These are phyloP conservation scores for Ricordea florida DNA, from an alignment of 92 coral and sea anemone genomes.

Conservation along the genomic window DNA sequence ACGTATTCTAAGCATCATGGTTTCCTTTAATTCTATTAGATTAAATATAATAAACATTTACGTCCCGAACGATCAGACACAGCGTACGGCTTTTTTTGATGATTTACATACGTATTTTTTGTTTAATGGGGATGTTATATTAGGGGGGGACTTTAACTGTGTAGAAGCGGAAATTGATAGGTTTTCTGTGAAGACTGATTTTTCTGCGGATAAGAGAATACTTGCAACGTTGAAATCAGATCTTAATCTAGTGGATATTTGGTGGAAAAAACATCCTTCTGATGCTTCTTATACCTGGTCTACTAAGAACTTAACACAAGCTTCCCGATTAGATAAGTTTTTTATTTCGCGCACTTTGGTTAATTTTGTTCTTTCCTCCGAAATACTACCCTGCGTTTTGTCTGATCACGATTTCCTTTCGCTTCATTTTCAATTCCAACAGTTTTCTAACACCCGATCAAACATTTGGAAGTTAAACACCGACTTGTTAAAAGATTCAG, in stretches of 20 bases:
- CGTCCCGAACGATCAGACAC: background rate
- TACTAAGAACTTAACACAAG: background rate
- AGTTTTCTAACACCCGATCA: background rate
- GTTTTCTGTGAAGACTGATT: background rate
- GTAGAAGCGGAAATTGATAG: background rate
- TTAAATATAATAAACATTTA: background rate
- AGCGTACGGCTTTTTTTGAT: background rate
- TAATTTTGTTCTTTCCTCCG: background rate
- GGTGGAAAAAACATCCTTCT: background rate
- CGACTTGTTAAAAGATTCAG: background rate
- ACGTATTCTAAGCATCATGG: background rate
- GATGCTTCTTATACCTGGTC: background rate
- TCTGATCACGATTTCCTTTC: conserved; percentile 8
- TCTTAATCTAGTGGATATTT: background rate
- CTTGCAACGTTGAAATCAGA: background rate
- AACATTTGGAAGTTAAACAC: conserved; percentile 9
- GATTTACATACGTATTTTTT: background rate
- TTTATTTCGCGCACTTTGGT: background rate
- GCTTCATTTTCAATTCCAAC: background rate
- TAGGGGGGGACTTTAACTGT: conserved; percentile 12
- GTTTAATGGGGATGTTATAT: background rate
- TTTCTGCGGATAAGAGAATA: background rate
- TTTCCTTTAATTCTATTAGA: background rate
- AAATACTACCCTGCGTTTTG: background rate
- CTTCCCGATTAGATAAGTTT: conserved; percentile 6